Evolutionary conservation across 2,113 vertebrate species (phyloP).

Genomic region (Lipotes vexillifer): DNA sequence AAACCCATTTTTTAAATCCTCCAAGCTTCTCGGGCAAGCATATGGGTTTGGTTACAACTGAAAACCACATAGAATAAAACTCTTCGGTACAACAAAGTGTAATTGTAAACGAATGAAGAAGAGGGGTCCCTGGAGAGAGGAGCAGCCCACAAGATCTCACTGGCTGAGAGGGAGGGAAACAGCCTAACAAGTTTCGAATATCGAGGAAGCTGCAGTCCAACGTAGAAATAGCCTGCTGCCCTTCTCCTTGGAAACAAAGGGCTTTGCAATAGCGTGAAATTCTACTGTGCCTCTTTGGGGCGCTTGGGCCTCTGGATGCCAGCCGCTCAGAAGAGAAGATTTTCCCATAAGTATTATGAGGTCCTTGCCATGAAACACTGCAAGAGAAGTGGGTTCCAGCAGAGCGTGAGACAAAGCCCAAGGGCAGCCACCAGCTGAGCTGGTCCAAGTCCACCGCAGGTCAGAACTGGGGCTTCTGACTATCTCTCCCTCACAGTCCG

Average conservation of each 20-base stretch:
- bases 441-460: accelerated
- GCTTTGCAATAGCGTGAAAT: neutral
- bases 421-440: accelerated
- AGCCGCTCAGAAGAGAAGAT: neutral
- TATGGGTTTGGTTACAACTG: neutral
- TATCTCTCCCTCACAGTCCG: neutral
- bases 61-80: constrained; percentile 20
- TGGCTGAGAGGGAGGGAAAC: neutral
- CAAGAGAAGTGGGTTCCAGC: neutral
- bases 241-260: constrained; percentile 21
- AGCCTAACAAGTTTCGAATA: neutral
- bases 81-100: neutral
- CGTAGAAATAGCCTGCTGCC: neutral
- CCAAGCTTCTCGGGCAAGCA: accelerated
- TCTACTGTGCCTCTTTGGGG: neutral
- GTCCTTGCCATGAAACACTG: neutral
- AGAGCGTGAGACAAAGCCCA: neutral
- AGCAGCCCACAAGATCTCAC: neutral
- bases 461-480: neutral
- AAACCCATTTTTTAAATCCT: neutral
- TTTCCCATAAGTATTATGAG: constrained; percentile 53
- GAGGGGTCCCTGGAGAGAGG: neutral
- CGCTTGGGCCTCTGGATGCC: neutral
- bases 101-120: neutral
- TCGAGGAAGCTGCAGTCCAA: neutral